Evolutionary conservation across 2,888 invertebrate species (phyloP), one percentile per base, ranked within the genome.

Genomic region (Erannis defoliaria): DNA sequence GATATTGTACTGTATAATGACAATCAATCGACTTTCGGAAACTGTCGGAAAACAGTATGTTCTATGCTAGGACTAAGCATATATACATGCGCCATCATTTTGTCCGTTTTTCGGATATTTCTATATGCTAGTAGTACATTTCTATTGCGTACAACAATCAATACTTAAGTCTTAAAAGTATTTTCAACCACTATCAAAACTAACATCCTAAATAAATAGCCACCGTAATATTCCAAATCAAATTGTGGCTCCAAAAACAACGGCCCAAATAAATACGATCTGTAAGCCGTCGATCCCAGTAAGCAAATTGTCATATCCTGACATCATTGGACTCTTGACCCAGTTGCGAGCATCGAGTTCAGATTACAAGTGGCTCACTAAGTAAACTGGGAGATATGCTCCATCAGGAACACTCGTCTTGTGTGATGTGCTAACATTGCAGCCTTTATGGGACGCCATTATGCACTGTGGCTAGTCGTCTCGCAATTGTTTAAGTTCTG

Each of bases 271-370:
- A 68, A 66, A 64, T 56, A 64, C 55, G 57, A 62, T 62, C 56
- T 65, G 56, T 60, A 60, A 65, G 54, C 68, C 55, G 66, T 67
- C 63, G 68, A 66, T 68, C 62, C 56, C 66, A 67, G 66, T 68
- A 59, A 68, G 67, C 53, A 66, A 70, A 68, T 69, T 67, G 77
- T 72, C 70, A 67, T 74, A 76, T 74, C 71, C 76, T 79, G 77
- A 75, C 77, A 76, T 79, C 81, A 82, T 70, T 70, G 64, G 64
- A 57, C 72, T 72, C 85, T 84, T 81, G 84, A 84, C 84, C 86
- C 64, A 80, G 64, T 78, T 82, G 59, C 67, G 66, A 61, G 70
- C 72, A 67, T 74, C 61, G 74, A 77, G 77, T 75, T 72, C 75
- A 78, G 81, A 84, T 84, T 82, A 80, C 80, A 78, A 82, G 81